Percentiles rank a stretch among this genome's conserved stretches.
Evolutionary conservation across 2,888 invertebrate genomes (phyloP).

Genomic region (Calameuta pallipes): DNA sequence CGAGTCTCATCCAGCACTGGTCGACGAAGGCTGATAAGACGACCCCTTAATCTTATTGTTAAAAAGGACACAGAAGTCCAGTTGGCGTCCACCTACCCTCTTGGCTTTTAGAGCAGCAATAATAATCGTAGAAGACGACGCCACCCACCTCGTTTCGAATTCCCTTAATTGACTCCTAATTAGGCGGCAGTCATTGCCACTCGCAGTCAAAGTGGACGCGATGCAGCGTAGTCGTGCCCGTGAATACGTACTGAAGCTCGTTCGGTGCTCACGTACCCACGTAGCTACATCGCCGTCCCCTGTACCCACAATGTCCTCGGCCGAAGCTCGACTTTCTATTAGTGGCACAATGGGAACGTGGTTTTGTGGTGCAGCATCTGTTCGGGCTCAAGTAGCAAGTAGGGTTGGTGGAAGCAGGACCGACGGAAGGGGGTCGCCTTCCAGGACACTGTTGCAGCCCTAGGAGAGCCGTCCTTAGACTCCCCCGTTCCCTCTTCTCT

Average conservation of each 20-base stretch:
- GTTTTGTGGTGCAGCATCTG: slow-evolving; percentile 60
- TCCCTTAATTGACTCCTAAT: background rate
- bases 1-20: background rate
- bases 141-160: background rate
- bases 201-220: background rate
- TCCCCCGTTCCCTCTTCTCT: background rate
- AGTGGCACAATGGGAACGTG: slow-evolving; percentile 60
- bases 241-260: background rate
- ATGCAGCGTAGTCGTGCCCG: background rate
- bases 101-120: too few relatives aligned
- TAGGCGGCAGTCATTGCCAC: background rate
- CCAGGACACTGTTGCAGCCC: background rate
- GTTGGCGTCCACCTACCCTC: too few relatives aligned
- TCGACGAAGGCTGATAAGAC: background rate
- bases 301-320: background rate
- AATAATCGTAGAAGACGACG: background rate
- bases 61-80: too few relatives aligned
- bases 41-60: background rate
- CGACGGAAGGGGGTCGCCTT: background rate
- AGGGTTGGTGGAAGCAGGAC: slow-evolving; percentile 33
- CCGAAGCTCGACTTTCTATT: slow-evolving; percentile 54
- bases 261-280: background rate
- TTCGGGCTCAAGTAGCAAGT: slow-evolving; percentile 62
- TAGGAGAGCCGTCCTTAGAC: background rate
- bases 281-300: background rate